phyloP scores from a whole-genome alignment of 2,113 vertebrate species.

The Laterallus jamaicensis region DNA sequence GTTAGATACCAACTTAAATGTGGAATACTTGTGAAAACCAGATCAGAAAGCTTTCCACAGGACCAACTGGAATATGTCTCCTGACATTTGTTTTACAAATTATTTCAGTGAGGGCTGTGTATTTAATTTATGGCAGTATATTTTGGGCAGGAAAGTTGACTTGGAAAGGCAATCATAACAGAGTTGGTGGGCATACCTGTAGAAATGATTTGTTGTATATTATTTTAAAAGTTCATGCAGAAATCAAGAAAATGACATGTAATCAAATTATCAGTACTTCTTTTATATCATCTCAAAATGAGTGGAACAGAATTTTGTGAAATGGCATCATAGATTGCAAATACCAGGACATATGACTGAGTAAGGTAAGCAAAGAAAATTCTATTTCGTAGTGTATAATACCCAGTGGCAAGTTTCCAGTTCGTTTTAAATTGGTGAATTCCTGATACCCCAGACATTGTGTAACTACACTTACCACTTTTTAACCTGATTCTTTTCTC shows the following conservation, averaged over 20 bases:
- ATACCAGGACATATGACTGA: background rate
- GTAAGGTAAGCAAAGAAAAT: background rate
- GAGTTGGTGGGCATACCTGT: background rate
- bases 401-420: background rate
- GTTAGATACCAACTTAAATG: background rate
- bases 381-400: background rate
- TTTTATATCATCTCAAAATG: background rate
- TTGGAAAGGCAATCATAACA: background rate
- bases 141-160: background rate
- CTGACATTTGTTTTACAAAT: background rate
- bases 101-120: background rate
- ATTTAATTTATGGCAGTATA: background rate
- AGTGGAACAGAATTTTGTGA: background rate
- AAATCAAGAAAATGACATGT: background rate
- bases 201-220: background rate
- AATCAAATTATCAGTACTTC: background rate
- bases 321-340: background rate
- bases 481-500: background rate
- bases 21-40: background rate
- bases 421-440: background rate
- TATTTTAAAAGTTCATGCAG: background rate
- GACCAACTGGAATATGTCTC: background rate
- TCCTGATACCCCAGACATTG: background rate
- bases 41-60: background rate
- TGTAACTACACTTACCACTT: background rate